Evolutionary conservation across 92 coral and sea anemone species (phyloP).

Genomic region (Palythoa grandis): DNA sequence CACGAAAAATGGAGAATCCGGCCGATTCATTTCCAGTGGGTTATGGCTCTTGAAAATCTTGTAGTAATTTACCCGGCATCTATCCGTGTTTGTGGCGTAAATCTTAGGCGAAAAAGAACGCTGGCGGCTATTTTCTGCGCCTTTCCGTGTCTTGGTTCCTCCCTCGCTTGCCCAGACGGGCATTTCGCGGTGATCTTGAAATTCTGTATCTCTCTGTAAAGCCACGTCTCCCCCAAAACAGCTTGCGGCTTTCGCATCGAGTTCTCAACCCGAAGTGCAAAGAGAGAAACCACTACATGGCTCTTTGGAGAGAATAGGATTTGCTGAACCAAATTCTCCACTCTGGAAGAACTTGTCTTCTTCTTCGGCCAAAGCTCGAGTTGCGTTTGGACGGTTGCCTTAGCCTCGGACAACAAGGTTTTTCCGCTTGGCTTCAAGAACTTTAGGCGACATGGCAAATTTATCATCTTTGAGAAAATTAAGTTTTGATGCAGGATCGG

Average conservation of each 20-base stretch:
- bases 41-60: slow-evolving; percentile 58
- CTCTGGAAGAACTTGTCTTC: slow-evolving; percentile 48
- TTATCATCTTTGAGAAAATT: slow-evolving; percentile 53
- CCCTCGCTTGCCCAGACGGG: slow-evolving; percentile 47
- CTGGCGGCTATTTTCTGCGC: slow-evolving; percentile 51
- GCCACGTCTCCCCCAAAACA: slow-evolving; percentile 46
- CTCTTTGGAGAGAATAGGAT: slow-evolving; percentile 57
- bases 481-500: slow-evolving; percentile 18
- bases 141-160: slow-evolving; percentile 58
- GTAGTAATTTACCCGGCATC: slow-evolving; percentile 58
- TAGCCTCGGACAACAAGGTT: slow-evolving; percentile 49
- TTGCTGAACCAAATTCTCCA: slow-evolving; percentile 39
- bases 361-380: no score
- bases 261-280: slow-evolving; percentile 56
- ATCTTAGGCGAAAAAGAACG: slow-evolving; percentile 57
- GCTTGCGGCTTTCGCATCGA: slow-evolving; percentile 56
- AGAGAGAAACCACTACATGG: slow-evolving; percentile 56
- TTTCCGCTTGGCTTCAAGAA: slow-evolving; percentile 58
- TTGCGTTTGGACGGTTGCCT: slow-evolving; percentile 54
- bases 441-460: slow-evolving; percentile 44
- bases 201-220: slow-evolving; percentile 34
- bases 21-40: slow-evolving; percentile 59
- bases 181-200: slow-evolving; percentile 45
- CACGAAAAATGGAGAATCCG: slow-evolving; percentile 60
- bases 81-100: slow-evolving; percentile 51